These are phyloP conservation scores for Elegia similella DNA, from an alignment of 2,888 invertebrate genomes.

Conservation along the genomic window DNA sequence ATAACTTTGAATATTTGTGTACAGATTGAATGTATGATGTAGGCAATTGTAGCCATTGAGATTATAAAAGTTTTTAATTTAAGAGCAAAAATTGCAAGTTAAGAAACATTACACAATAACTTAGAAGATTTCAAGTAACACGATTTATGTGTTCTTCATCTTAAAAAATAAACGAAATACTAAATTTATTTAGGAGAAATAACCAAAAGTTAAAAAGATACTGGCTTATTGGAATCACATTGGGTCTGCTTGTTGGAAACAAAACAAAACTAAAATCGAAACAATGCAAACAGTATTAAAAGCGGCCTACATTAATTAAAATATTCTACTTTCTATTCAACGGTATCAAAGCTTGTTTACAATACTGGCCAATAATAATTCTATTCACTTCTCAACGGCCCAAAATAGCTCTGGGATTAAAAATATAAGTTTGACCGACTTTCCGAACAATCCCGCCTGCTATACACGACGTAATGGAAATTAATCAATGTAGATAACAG, in stretches of 20 bases:
- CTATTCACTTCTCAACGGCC: slow-evolving; percentile 12
- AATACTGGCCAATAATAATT: slow-evolving; percentile 22
- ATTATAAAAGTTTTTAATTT: no score
- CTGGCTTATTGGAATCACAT: not conserved
- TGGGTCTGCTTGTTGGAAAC: not conserved
- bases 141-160: no score
- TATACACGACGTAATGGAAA: slow-evolving; percentile 17
- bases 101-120: no score
- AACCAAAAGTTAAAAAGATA: no score
- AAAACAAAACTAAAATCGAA: not conserved
- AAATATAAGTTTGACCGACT: slow-evolving; percentile 42
- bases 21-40: no score
- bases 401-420: slow-evolving; percentile 47
- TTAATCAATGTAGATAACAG: slow-evolving; percentile 4
- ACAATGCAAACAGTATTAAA: not conserved
- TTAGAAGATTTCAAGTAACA: no score
- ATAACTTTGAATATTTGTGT: no score
- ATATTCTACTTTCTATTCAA: slow-evolving; percentile 45
- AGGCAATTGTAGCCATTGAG: no score
- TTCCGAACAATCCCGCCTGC: slow-evolving; percentile 16
- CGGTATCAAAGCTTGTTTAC: slow-evolving; percentile 33
- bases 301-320: slow-evolving; percentile 30
- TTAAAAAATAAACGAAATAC: no score
- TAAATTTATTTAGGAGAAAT: no score
- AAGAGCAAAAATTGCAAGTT: no score